Evolutionary conservation across 2,797 vertebrate species (phyloP).

Genomic region (Odontamblyopus lacepedii): DNA sequence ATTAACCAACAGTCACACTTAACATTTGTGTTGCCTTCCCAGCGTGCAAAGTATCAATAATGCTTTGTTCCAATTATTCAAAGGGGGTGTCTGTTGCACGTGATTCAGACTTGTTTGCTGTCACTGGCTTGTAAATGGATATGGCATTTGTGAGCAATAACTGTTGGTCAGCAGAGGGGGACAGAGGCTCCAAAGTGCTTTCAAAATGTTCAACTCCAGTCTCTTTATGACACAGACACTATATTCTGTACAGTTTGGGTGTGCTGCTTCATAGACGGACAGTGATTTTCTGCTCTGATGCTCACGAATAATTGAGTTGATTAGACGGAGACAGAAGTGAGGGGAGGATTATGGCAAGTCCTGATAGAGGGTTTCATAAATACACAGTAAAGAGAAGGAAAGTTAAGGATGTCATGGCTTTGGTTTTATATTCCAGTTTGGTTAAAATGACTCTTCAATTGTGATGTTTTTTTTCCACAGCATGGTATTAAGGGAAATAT

Average conservation of each 20-base stretch:
- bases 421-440: neutral
- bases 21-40: no score
- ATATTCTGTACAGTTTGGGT: constrained; percentile 1
- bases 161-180: constrained; percentile 30
- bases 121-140: neutral
- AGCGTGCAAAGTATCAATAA: neutral
- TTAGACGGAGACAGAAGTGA: constrained; percentile 5
- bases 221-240: neutral
- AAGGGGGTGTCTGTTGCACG: neutral
- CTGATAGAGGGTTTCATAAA: neutral
- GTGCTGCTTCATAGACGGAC: neutral
- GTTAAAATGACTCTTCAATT: neutral
- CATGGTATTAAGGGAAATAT: no score
- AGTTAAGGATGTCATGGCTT: no score
- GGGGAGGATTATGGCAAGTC: constrained; percentile 3
- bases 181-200: constrained; percentile 17
- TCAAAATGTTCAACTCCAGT: constrained; percentile 5
- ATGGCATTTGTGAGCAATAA: constrained; percentile 11
- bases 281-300: constrained; percentile 24
- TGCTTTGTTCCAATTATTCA: neutral
- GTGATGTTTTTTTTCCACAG: no score
- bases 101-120: neutral
- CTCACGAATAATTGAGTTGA: constrained; percentile 8
- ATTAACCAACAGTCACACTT: no score
- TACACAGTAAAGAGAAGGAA: no score